Conservation (phyloP, 2,888 invertebrate genomes). For the Gandaritis pyraliata region DNA sequence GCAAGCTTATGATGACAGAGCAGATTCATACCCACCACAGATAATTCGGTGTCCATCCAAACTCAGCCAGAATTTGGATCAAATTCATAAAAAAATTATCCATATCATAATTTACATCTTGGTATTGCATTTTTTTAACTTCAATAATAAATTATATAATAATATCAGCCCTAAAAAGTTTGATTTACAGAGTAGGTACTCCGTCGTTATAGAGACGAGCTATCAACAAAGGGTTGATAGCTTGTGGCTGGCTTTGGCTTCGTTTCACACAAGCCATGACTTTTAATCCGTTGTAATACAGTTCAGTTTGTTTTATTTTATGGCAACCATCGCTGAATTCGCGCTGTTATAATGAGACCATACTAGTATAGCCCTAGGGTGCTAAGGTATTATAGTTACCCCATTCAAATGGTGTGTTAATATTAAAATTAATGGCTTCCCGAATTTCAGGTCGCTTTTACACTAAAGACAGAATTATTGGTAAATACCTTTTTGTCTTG, state of each 20-base stretch:
- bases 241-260: background rate
- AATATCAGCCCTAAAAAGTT: slow-evolving; percentile 38
- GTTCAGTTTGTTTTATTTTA: background rate
- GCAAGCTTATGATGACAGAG: background rate
- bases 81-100: too few species aligned
- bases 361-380: background rate
- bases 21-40: too few species aligned
- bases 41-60: too few species aligned
- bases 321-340: background rate
- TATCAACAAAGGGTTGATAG: slow-evolving; percentile 46
- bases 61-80: too few species aligned
- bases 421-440: slow-evolving; percentile 38
- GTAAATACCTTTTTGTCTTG: background rate
- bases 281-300: background rate
- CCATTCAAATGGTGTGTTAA: slow-evolving; percentile 28
- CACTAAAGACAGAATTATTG: background rate
- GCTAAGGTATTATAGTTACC: slow-evolving; percentile 20
- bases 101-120: too few species aligned
- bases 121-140: too few species aligned
- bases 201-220: slow-evolving; percentile 43
- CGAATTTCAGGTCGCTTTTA: slow-evolving; percentile 24
- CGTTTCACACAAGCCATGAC: background rate
- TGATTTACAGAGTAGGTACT: slow-evolving; percentile 37
- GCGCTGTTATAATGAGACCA: background rate
- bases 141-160: too few species aligned